Percentiles rank a stretch among this genome's conserved stretches.
Evolutionary conservation across 2,797 vertebrate species (phyloP).

Genomic region (Bradypus variegatus): DNA sequence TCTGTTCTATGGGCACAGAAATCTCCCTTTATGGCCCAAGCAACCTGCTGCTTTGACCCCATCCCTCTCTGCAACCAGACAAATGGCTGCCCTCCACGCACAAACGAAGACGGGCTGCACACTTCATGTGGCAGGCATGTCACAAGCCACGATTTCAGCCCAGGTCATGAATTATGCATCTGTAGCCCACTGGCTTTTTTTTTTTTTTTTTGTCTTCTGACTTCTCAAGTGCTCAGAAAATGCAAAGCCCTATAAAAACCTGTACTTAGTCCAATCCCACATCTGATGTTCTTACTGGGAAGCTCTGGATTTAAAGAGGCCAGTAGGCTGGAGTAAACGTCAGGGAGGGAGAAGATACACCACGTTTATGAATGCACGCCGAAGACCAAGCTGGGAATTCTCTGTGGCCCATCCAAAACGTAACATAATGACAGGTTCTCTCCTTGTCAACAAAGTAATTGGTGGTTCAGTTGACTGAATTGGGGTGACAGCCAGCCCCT

Average conservation of each 20-base stretch:
- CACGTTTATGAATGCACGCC: neutral
- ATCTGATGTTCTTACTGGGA: neutral
- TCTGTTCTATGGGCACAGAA: neutral
- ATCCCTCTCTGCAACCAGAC: accelerated
- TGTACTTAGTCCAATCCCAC: accelerated
- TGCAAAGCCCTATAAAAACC: neutral
- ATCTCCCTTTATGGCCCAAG: neutral
- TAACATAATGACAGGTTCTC: accelerated
- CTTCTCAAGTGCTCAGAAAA: neutral
- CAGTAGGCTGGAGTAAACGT: neutral
- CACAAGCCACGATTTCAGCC: accelerated
- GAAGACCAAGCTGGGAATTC: neutral
- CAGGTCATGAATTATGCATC: neutral
- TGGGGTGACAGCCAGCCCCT: neutral
- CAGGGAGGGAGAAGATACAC: accelerated
- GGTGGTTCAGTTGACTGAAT: neutral
- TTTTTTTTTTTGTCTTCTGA: neutral
- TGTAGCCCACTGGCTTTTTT: neutral
- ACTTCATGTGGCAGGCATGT: neutral
- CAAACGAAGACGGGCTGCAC: neutral
- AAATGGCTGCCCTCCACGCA: neutral
- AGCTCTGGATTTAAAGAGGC: neutral
- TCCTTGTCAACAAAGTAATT: neutral
- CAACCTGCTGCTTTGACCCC: accelerated
- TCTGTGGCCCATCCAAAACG: neutral